phyloP scores from a whole-genome alignment of 2,797 vertebrate genomes.

The Coranthus polyacanthus region DNA sequence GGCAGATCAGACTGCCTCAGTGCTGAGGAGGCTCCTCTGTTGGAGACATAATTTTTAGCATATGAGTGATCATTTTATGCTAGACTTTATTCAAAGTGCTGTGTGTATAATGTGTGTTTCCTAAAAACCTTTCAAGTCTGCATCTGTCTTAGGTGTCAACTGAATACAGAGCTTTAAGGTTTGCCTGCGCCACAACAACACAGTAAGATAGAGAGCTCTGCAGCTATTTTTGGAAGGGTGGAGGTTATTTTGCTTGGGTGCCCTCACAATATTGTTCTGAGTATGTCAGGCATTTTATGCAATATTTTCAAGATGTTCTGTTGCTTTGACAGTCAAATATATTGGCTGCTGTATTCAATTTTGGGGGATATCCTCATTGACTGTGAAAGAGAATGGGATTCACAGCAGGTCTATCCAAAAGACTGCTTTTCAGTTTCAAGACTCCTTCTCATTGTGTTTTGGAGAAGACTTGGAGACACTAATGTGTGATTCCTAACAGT shows the following conservation, averaged over 20 bases:
- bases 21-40: constrained; percentile 67
- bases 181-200: constrained; percentile 16
- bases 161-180: constrained; percentile 27
- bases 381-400: not conserved
- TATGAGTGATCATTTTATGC: constrained; percentile 57
- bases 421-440: constrained; percentile 10
- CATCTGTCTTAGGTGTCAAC: constrained; percentile 38
- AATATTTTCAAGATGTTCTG: constrained; percentile 17
- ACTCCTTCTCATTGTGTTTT: not conserved
- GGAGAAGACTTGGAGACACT: not conserved
- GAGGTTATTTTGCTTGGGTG: constrained; percentile 2
- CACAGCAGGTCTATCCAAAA: not conserved
- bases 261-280: constrained; percentile 10
- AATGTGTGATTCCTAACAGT: constrained; percentile 7
- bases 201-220: not conserved
- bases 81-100: constrained; percentile 44
- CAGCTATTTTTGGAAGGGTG: not conserved
- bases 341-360: not conserved
- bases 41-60: constrained; percentile 62
- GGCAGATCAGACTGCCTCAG: constrained; percentile 65
- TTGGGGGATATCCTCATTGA: constrained; percentile 10
- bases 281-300: not conserved
- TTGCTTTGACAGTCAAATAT: constrained; percentile 5
- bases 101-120: constrained; percentile 47
- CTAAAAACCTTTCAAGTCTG: constrained; percentile 37